Evolutionary conservation across 2,888 invertebrate genomes (phyloP), one percentile per base, ranked within the genome.

Genomic region (Eumacrocentrus americanus): DNA sequence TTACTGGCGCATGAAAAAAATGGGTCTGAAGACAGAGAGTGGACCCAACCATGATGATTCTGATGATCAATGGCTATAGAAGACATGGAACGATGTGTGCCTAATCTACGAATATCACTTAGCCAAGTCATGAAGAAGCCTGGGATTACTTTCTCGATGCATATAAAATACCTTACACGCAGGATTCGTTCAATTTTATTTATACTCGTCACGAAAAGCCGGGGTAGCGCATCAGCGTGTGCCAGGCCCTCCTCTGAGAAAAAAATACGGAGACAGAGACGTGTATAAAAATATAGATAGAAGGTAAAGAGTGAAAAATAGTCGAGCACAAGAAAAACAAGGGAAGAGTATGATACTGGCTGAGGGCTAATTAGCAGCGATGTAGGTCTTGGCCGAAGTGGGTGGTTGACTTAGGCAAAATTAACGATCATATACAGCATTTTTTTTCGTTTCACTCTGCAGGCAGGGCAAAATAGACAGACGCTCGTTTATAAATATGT

Each of bases 81-180:
- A n/a, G 29, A 47, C 12, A 20, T 20, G 23, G 22, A n/a, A 29
- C 34, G 18, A 50, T 35, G 3, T 50, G 14, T 50, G 14, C 6
- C 9, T 22, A 25, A 12, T 9, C 16, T 16, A 29, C 35, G 25
- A 50, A 6, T 25, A 50, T 34, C n/a, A 18, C 14, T 29, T 11
- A 50, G 50, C 50, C 50, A 50, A 44, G 22, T 18, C 16, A 35
- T 34, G 50, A 50, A 35, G 35, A 58, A 58, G 58, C 58, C 25
- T 42, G 51, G 7, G 25, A 9, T 51, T 50, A 38, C 22, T 48
- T 38, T 14, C 42, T 55, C n/a, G 11, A 18, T 34, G 14, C 40
- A 55, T 37, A 38, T 48, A 60, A 38, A 55, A 60, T 60, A 60
- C 55, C 60, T 56, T 60, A 51, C 47, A 53, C 47, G 34, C 48